Evolutionary conservation across 1,140 invertebrate genomes (phyloP), one percentile per base, ranked within the genome.

Genomic region (Bombus picipes): DNA sequence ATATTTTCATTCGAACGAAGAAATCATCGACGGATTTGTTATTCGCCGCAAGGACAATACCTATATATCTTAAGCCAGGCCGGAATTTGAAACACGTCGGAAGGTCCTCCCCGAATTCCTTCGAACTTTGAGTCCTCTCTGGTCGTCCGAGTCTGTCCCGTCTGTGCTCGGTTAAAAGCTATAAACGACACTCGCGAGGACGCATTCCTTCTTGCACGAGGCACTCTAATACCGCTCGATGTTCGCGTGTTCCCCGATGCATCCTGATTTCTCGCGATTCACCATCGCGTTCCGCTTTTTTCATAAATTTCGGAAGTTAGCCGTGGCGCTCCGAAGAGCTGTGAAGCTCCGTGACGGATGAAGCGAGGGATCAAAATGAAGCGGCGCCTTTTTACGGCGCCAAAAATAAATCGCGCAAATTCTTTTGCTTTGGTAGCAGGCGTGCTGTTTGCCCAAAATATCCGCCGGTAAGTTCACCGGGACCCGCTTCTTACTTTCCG

Each of bases 391-490:
- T 86, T 77, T 77, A 59, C 81, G 37, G 0, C 10, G 83, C 74
- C 81, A 75, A 85, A 90, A 91, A 91, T 91, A 88, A 91, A 37
- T 87, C 75, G 71, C 57, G 84, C 79, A 28, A 90, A 91, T 91
- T 90, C 87, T 88, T 87, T 85, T n/a, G 87, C 41, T 74, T 28
- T 34, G 34, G 22, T 76, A 81, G n/a, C 73, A 25, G 34, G 25
- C 41, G 65, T 15, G 28, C 84, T 9, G 39, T n/a, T n/a, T 65
- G 81, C 75, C 79, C 28, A 59, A 89, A 87, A 90, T 87, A 87
- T 65, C 72, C 28, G 41, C 65, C 39, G 43, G 37, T 53, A 71
- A 57, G 78, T 81, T 70, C 59, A 41, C 71, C 70, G 72, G 47
- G 59, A 70, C 4, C 39, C 39, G 66, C 80, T 90, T 89, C 66